These are phyloP conservation scores for Euthynnus affinis DNA, from an alignment of 2,797 vertebrate genomes.

Conservation along the genomic window DNA sequence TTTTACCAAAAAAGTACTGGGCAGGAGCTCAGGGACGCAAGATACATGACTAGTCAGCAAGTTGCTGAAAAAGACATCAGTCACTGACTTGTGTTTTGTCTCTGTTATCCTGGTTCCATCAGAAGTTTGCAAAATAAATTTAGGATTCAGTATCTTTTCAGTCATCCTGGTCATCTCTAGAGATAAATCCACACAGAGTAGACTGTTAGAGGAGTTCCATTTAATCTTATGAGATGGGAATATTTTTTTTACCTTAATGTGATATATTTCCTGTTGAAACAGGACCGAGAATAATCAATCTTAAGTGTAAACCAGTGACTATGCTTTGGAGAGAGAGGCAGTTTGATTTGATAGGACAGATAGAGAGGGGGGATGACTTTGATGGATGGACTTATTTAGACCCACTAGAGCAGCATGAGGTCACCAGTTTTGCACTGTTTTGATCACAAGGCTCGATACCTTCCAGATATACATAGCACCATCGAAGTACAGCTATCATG, in stretches of 20 bases:
- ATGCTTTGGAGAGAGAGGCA: too few species aligned
- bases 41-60: not conserved
- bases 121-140: not conserved
- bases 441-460: not conserved
- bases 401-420: not conserved
- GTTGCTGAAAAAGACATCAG: conserved; percentile 7
- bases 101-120: conserved; percentile 28
- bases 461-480: not conserved
- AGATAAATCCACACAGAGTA: conserved; percentile 3
- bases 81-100: conserved; percentile 15
- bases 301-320: too few species aligned
- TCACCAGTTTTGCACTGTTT: not conserved
- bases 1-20: not conserved
- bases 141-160: not conserved
- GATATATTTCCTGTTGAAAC: not conserved
- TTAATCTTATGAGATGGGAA: not conserved
- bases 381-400: not conserved
- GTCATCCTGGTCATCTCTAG: not conserved
- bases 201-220: not conserved
- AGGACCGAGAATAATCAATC: too few species aligned
- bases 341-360: too few species aligned
- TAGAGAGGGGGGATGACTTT: not conserved
- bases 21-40: not conserved
- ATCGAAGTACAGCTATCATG: not conserved
- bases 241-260: not conserved